Base-by-base conservation (phyloP, 2,113 vertebrate genomes). In the Perccottus glenii region DNA sequence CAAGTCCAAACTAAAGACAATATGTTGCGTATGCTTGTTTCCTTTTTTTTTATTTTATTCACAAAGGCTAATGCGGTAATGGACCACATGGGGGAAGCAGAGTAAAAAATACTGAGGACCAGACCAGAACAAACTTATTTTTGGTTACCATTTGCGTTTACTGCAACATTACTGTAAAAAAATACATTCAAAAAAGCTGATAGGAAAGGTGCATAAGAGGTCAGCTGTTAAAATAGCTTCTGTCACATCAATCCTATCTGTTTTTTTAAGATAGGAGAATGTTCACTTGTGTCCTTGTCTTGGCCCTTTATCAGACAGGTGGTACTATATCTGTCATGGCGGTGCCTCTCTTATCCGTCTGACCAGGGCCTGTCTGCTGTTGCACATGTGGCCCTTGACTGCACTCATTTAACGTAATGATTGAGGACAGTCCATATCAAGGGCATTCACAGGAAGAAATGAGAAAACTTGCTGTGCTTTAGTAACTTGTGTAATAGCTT, bases 71-170 rank as follows among this genome's bases (percentile, higher is more conserved):
- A 1, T 71, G 67, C 33, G 19, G 0, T 38, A 27, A 73, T 27
- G 14, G 59, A 64, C 85, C 91, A 90, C 81, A 71, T 70, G 91
- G 68, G 75, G 85, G 89, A 48, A 74, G 42, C 55, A 87, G 43
- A 73, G 63, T 0, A 0, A 16, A 38, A 3, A 12, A 11, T 0
- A 0, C 9, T 46, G 12, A 33, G 59, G 5, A 7, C 9, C 14
- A 27, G 33, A 64, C 27, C 4, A 32, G 5, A 47, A 48, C 9
- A 58, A 4, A 47, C 3, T 0, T 6, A 40, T 73, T 53, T 67
- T 49, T 16, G 5, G 11, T 5, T 16, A 57, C 8, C 64, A 64
- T 70, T 61, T 44, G 19, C 3, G 19, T 27, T 27, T 3, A 27
- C 19, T 27, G 19, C 19, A 27, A 27, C 19, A 27, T 27, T 27